Evolutionary conservation across 37 sponge, comb jelly and placozoan genomes (phyloP), one percentile per base, ranked within the genome.

Genomic region (Bolinopsis microptera): DNA sequence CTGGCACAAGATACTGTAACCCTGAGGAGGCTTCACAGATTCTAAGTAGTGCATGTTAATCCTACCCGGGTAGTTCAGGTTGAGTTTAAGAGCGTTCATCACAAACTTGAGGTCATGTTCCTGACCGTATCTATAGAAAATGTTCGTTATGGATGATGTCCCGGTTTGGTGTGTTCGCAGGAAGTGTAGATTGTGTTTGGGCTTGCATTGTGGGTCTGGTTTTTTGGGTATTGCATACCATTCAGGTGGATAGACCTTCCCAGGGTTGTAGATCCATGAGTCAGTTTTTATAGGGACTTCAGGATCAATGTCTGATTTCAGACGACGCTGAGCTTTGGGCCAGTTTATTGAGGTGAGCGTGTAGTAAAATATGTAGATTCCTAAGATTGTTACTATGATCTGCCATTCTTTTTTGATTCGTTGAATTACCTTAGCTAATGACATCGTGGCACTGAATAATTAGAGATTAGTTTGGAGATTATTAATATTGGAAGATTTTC

Each of bases 161-260:
- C 82, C 82, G 5, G 82, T 80, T 80, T 80, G 82, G 37, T 80
- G 82, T 16, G 82, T 80, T 22, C 82, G 3, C 82, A 80, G 82
- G 23, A 80, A 80, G 82, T 80, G 32, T 3, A 80, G 8, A 30
- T 80, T 80, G 38, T 28, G 2, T 33, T 80, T 80, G 16, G 38
- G 36, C 22, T 36, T 35, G 23, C 82, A 80, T 1, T 3, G 1
- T 16, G 36, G 38, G 36, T 80, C 38, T 23, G 38, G 82, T 28
- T 24, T 80, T 16, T 16, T 2, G 37, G 82, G 82, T 32, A 80
- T 35, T 2, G 24, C 32, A 30, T 80, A 80, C 82, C 82, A 80
- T 31, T 80, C 82, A 8, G 82, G 82, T 3, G 82, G 37, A 37
- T 34, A 80, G 3, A 28, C 32, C 37, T 80, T 28, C 82, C 23